phyloP scores from a whole-genome alignment of 2,888 invertebrate species.

The Platynereis dumerilii region DNA sequence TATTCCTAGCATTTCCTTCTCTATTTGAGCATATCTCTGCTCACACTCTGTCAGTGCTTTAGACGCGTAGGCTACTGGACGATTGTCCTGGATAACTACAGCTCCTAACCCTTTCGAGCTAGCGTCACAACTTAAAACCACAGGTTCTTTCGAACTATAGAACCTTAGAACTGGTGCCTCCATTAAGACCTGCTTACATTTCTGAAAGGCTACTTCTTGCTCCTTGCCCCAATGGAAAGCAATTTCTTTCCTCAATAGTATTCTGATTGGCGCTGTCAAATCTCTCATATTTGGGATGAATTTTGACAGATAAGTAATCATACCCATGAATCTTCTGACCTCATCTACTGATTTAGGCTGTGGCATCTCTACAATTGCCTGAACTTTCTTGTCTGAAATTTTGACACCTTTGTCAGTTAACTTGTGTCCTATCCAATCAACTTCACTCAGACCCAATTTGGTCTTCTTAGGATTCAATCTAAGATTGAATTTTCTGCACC shows the following conservation, averaged over 20 bases:
- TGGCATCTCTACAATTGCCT: neutral
- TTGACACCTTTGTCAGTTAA: neutral
- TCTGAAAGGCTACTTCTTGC: neutral
- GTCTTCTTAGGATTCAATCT: neutral
- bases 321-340: neutral
- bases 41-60: neutral
- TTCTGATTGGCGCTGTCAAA: neutral
- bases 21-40: slow-evolving; percentile 2
- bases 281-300: neutral
- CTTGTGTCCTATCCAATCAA: neutral
- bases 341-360: neutral
- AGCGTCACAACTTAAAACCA: neutral
- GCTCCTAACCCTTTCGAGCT: neutral
- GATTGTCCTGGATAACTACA: neutral
- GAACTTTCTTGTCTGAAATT: neutral
- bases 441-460: neutral
- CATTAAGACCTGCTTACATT: neutral
- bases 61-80: neutral
- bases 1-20: neutral
- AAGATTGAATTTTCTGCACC: neutral
- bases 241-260: neutral
- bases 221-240: neutral
- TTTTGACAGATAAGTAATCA: neutral
- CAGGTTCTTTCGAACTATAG: neutral
- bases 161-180: neutral